Conservation (phyloP, 2,113 vertebrate genomes). For the Gymnobelideus leadbeateri region DNA sequence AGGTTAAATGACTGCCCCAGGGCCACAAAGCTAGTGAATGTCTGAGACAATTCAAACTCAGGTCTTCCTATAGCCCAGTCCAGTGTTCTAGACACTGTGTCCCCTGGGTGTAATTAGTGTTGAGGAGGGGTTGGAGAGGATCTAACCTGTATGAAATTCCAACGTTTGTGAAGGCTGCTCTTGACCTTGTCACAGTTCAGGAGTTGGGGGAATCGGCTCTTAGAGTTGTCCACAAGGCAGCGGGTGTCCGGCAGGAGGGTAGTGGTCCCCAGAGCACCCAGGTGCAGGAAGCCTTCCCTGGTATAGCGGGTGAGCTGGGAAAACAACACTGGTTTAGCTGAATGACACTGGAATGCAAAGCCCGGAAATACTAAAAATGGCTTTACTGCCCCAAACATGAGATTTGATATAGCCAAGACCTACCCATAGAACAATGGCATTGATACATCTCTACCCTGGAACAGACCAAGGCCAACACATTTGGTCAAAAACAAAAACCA, state of each 20-base stretch:
- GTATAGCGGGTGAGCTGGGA: conserved; percentile 94
- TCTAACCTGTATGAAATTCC: conserved; percentile 95
- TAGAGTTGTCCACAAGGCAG: conserved; percentile 93
- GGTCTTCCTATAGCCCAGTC: background rate
- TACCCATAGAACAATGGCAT: accelerated
- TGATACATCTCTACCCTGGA: background rate
- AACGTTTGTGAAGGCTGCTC: conserved; percentile 91
- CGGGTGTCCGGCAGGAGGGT: conserved; percentile 92
- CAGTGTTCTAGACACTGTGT: background rate
- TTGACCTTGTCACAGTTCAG: conserved; percentile 95
- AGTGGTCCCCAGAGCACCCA: conserved; percentile 95
- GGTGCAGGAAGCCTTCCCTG: conserved; percentile 93
- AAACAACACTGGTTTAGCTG: background rate
- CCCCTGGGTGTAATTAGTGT: accelerated
- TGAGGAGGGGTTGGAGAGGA: background rate
- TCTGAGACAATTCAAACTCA: background rate
- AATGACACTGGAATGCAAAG: accelerated
- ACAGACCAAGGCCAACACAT: accelerated
- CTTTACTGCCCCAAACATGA: background rate
- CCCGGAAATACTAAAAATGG: background rate
- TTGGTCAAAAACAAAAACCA: background rate
- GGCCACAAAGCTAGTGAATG: background rate
- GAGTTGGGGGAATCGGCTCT: conserved; percentile 92
- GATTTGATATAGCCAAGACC: background rate
- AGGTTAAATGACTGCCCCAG: background rate